Percentiles rank a stretch among this genome's conserved stretches.
These are phyloP conservation scores for Hylaeus volcanicus DNA, from an alignment of 1,140 invertebrate species.

Conservation along the genomic window DNA sequence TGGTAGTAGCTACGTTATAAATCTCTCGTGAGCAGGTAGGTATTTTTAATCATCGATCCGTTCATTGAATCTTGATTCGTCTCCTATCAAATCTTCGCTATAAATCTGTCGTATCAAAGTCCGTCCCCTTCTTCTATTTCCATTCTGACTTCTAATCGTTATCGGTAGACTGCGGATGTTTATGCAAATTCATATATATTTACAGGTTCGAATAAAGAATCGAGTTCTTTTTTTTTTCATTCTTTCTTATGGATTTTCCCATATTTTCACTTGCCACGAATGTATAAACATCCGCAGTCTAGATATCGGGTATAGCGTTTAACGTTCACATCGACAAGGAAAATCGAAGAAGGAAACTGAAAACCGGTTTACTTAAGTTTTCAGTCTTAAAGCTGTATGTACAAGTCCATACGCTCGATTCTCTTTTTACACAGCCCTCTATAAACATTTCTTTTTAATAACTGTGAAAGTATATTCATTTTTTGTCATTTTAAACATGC, in stretches of 20 bases:
- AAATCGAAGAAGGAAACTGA: constrained; percentile 14
- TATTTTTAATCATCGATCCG: constrained; percentile 2
- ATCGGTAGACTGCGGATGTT: not conserved
- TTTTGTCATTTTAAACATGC: too few relatives aligned
- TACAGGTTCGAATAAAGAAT: too few relatives aligned
- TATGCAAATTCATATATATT: too few relatives aligned
- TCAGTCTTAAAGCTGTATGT: constrained; percentile 29
- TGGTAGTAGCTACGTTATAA: constrained; percentile 16
- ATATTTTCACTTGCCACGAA: too few relatives aligned
- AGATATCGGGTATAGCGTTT: not conserved
- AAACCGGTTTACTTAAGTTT: constrained; percentile 31
- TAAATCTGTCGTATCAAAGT: constrained; percentile 39
- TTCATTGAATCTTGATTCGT: constrained; percentile 24
- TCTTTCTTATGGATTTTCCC: too few relatives aligned
- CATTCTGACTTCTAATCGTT: constrained; percentile 6
- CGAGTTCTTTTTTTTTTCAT: too few relatives aligned
- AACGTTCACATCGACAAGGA: not conserved
- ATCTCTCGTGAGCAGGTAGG: constrained; percentile 8
- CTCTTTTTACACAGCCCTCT: too few relatives aligned
- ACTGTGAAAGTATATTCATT: too few relatives aligned
- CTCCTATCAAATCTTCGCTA: constrained; percentile 28
- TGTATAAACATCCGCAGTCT: too few relatives aligned
- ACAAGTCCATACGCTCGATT: constrained; percentile 4
- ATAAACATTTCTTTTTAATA: too few relatives aligned
- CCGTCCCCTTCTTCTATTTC: constrained; percentile 22